phyloP scores from a whole-genome alignment of 2,113 vertebrate genomes.

The Labeo rohita region DNA sequence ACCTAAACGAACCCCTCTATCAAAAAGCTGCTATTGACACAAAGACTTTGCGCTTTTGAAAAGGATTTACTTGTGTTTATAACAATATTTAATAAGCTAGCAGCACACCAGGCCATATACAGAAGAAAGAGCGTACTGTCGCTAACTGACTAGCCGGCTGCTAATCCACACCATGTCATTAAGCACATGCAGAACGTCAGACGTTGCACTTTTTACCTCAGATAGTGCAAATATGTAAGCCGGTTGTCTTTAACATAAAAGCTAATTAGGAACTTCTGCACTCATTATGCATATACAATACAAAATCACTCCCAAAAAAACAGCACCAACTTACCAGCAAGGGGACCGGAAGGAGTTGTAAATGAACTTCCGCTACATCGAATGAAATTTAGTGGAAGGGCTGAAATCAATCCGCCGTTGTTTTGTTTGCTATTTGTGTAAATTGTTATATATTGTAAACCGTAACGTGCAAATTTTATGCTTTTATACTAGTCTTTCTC shows the following conservation, averaged over 20 bases:
- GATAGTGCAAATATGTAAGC: not conserved
- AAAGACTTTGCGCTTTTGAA: not conserved
- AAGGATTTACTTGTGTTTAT: not conserved
- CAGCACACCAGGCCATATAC: constrained; percentile 2
- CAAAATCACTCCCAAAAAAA: constrained; percentile 25
- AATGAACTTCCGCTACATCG: constrained; percentile 61
- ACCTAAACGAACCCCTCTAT: not conserved
- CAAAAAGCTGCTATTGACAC: not conserved
- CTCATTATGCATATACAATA: not conserved
- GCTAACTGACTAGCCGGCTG: constrained; percentile 38
- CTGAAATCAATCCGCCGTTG: constrained; percentile 22
- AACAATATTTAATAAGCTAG: not conserved
- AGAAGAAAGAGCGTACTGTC: constrained; percentile 14
- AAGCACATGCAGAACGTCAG: not conserved
- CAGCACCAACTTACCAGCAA: constrained; percentile 65
- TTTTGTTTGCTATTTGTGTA: not conserved
- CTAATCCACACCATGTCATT: not conserved
- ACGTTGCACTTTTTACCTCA: not conserved
- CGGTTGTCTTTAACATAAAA: not conserved
- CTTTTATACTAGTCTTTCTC: not conserved
- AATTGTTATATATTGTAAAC: not conserved
- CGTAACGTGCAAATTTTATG: not conserved
- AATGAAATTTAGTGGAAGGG: constrained; percentile 36
- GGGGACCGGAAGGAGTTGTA: constrained; percentile 61
- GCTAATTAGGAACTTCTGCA: not conserved